Base-by-base conservation (phyloP, 1,140 invertebrate genomes). In the Adoxophyes honmai region DNA sequence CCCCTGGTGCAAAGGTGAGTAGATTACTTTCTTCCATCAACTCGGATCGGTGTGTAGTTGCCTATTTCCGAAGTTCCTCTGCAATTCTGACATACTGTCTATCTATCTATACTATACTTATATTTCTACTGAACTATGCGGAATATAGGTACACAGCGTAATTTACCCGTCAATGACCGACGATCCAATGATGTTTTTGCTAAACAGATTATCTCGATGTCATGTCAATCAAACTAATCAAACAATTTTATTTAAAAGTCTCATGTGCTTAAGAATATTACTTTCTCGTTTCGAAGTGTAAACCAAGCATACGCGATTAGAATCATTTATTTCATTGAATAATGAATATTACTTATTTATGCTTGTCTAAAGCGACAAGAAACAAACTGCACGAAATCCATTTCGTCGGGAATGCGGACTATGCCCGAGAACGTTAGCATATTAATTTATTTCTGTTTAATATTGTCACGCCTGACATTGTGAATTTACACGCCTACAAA, bases 401-500 rank as follows among this genome's bases (percentile, higher is more conserved):
- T 28, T 28, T 28, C 6, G 21, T 28, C 2, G 21, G 21, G 6
- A 28, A 28, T 28, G n/a, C n/a, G n/a, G n/a, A n/a, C n/a, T n/a
- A n/a, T n/a, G n/a, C n/a, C n/a, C n/a, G n/a, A n/a, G n/a, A n/a
- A n/a, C 33, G 34, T 59, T 35, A 55, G 51, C 52, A 57, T 55
- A 55, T 67, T 48, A 48, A 60, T 61, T 62, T 57, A 61, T 64
- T 59, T 55, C 53, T 54, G n/a, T 59, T 55, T 42, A 59, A 64
- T 61, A 52, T 55, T 35, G 52, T 34, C 39, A 28, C 28, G 44
- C 57, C 48, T 37, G 54, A 34, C 51, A 44, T 59, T 53, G 60
- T 62, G 65, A 75, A 73, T 74, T 74, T 68, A 75, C 56, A 70
- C 57, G 66, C 57, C 57, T 69, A 64, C 74, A 76, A 74, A 74